Percentiles rank a stretch among this genome's conserved stretches.
These are phyloP conservation scores for Heterohyrax brucei DNA, from an alignment of 2,797 vertebrate species.

Conservation along the genomic window DNA sequence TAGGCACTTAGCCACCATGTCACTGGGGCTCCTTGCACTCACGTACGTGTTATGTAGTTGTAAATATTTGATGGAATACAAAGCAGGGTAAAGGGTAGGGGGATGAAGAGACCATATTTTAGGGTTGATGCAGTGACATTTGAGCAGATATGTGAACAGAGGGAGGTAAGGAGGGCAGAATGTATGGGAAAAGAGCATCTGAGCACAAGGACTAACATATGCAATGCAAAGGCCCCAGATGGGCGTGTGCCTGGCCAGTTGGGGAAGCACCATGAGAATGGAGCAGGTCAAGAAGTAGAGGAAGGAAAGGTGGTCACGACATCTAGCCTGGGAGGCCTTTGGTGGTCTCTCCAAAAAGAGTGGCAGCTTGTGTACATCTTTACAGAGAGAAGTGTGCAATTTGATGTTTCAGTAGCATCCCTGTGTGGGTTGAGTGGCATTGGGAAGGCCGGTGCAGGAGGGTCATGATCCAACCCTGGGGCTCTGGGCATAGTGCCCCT, in stretches of 20 bases:
- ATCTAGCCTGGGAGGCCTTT: neutral
- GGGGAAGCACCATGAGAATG: too few species aligned
- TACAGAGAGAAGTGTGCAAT: neutral
- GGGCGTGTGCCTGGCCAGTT: neutral
- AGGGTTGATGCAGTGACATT: neutral
- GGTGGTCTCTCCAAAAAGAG: neutral
- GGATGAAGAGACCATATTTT: too few species aligned
- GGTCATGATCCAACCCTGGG: fast-evolving
- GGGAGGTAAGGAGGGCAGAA: neutral
- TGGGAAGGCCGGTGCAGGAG: neutral
- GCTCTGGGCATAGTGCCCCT: fast-evolving
- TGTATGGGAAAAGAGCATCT: neutral
- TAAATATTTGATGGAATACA: neutral
- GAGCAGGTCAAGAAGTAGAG: neutral
- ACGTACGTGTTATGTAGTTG: too few species aligned
- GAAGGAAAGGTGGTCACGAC: neutral
- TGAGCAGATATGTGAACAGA: neutral
- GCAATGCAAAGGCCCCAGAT: neutral
- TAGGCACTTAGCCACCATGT: neutral
- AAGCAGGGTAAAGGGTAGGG: neutral
- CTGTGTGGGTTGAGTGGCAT: neutral
- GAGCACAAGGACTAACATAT: neutral
- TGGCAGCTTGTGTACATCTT: neutral
- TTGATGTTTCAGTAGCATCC: neutral
- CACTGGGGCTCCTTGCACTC: neutral